These are phyloP conservation scores for Psix sp. DNA, from an alignment of 1,140 invertebrate genomes.

Conservation along the genomic window DNA sequence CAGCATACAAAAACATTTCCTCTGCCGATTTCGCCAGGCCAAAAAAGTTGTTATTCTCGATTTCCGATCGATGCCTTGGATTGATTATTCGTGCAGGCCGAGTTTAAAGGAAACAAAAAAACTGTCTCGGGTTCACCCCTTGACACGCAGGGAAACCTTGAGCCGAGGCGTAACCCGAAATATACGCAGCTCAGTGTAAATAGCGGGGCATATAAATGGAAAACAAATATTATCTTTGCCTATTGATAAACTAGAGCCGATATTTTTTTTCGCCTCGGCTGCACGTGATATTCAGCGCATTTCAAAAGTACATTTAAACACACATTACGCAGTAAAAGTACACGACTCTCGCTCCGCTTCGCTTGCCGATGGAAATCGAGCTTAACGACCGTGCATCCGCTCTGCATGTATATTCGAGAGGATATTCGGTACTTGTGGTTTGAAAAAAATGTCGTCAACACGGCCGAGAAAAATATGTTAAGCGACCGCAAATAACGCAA, in stretches of 20 bases:
- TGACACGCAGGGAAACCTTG: conserved; percentile 31
- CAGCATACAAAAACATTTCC: no score
- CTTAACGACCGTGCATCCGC: conserved; percentile 63
- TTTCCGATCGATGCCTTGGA: not conserved
- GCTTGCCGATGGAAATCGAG: conserved; percentile 62
- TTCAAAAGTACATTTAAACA: conserved; percentile 61
- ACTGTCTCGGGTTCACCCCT: conserved; percentile 26
- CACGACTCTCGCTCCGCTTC: conserved; percentile 60
- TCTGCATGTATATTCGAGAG: conserved; percentile 57
- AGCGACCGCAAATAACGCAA: conserved; percentile 53
- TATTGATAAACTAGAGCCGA: conserved; percentile 21
- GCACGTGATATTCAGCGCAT: conserved; percentile 47
- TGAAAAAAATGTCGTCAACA: conserved; percentile 58
- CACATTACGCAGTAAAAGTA: conserved; percentile 58
- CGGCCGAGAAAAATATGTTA: conserved; percentile 54
- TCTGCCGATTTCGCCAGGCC: no score
- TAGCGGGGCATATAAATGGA: conserved; percentile 45
- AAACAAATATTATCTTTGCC: conserved; percentile 40
- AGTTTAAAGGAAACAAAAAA: conserved; percentile 22
- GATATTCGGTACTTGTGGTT: conserved; percentile 60
- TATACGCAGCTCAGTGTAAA: conserved; percentile 19
- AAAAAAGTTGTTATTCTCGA: no score
- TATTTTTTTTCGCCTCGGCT: conserved; percentile 28
- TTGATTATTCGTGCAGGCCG: conserved; percentile 1
- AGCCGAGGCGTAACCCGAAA: conserved; percentile 20